Evolutionary conservation across 2,797 vertebrate species (phyloP).

Genomic region (Adrianichthys oophorus): DNA sequence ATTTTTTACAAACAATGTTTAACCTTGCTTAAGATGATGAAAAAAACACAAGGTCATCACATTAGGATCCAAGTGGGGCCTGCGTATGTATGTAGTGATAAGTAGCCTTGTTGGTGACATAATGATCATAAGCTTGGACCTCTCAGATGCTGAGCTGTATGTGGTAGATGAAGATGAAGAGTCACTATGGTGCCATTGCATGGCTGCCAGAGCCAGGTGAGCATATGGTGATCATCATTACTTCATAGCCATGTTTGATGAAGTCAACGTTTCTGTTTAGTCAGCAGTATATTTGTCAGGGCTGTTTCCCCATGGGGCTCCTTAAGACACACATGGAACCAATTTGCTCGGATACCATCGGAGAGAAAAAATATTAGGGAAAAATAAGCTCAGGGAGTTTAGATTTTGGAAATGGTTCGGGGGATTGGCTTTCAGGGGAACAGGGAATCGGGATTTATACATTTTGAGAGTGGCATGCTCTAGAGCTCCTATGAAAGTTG

Average conservation of each 20-base stretch:
- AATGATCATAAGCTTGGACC: no score
- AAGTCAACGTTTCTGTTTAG: constrained; percentile 71
- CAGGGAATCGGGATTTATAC: neutral
- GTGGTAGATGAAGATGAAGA: constrained; percentile 42
- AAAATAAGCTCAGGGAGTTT: constrained; percentile 39
- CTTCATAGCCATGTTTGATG: constrained; percentile 59
- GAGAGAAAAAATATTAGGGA: constrained; percentile 43
- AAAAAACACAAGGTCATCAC: no score
- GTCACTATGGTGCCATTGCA: constrained; percentile 42
- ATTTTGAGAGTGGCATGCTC: neutral
- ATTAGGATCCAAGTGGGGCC: no score
- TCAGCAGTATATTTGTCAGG: constrained; percentile 71
- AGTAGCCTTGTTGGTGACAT: no score
- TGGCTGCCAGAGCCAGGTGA: constrained; percentile 52
- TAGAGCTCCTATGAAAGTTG: neutral
- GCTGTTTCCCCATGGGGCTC: constrained; percentile 62
- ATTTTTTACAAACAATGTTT: no score
- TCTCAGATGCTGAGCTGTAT: neutral
- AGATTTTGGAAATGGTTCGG: constrained; percentile 31
- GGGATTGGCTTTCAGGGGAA: constrained; percentile 15
- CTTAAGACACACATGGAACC: constrained; percentile 73
- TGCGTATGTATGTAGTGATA: no score
- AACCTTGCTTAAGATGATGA: no score
- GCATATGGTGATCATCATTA: constrained; percentile 66
- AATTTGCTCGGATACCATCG: constrained; percentile 69